These are phyloP conservation scores for Ascidia mentula DNA, from an alignment of 23 tunicate genomes.

Conservation along the genomic window DNA sequence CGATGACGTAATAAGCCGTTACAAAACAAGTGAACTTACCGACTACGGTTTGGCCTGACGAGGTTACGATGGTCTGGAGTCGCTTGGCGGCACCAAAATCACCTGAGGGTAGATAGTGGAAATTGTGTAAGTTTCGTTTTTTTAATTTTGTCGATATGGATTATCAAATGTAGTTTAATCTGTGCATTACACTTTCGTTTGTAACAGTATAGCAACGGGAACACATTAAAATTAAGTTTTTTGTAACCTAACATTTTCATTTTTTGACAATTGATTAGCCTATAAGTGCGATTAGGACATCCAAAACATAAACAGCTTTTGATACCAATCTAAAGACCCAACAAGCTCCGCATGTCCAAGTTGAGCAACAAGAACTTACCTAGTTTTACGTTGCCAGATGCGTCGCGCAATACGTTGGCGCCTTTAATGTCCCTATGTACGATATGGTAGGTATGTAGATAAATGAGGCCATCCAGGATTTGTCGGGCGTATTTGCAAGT, in stretches of 20 bases:
- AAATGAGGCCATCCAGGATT: constrained; percentile 82
- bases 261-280: too few species aligned
- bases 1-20: not conserved
- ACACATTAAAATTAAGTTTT: too few species aligned
- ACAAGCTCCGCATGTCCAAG: not conserved
- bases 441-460: constrained; percentile 64
- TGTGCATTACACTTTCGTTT: too few species aligned
- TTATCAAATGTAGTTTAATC: too few species aligned
- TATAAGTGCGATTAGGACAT: too few species aligned
- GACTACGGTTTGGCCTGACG: constrained; percentile 89
- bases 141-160: too few species aligned
- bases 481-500: constrained; percentile 85
- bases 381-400: constrained; percentile 87
- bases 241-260: too few species aligned
- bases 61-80: constrained; percentile 78
- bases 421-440: constrained; percentile 96
- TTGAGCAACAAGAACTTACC: constrained; percentile 42
- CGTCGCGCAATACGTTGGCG: constrained; percentile 89
- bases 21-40: constrained; percentile 49
- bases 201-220: too few species aligned
- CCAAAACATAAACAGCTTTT: too few species aligned
- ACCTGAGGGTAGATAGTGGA: constrained; percentile 51
- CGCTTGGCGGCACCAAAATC: constrained; percentile 97
- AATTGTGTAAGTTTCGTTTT: too few species aligned
- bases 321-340: too few species aligned